Percentiles rank a stretch among this genome's conserved stretches.
phyloP scores from a whole-genome alignment of 2,888 invertebrate genomes.

The Kryphioiulus occultus region DNA sequence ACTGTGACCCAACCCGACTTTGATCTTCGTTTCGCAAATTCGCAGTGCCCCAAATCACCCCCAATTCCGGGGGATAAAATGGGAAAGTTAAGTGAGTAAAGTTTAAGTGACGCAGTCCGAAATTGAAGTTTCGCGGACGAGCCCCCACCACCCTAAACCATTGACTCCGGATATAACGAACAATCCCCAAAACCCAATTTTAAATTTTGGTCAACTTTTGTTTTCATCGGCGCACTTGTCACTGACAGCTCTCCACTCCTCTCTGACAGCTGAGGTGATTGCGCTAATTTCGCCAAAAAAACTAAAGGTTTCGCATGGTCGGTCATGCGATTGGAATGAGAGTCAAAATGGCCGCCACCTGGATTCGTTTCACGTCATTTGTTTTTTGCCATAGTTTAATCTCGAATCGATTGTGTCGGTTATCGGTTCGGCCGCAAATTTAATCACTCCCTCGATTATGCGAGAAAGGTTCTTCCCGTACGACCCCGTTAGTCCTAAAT shows the following conservation, averaged over 20 bases:
- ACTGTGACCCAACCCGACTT: background rate
- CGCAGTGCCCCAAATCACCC: background rate
- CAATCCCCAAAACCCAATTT: too few relatives aligned
- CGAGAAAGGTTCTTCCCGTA: background rate
- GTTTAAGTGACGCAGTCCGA: background rate
- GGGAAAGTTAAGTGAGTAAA: background rate
- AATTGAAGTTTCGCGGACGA: background rate
- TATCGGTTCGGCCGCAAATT: background rate
- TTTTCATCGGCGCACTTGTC: too few relatives aligned
- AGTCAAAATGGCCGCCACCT: background rate
- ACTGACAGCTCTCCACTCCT: background rate
- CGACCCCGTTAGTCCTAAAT: background rate
- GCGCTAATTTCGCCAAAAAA: background rate
- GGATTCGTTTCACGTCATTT: background rate
- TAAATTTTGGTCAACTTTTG: too few relatives aligned
- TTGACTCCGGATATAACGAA: too few relatives aligned
- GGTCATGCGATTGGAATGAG: background rate
- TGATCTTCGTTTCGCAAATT: background rate
- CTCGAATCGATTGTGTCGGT: background rate
- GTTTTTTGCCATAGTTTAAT: background rate
- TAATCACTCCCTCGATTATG: background rate
- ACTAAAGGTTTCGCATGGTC: too few relatives aligned
- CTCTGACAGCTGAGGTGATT: background rate
- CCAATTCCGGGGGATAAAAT: background rate
- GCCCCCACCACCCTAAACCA: too few relatives aligned